These are phyloP conservation scores for Equus quagga DNA, from an alignment of 2,113 vertebrate genomes.

Conservation along the genomic window DNA sequence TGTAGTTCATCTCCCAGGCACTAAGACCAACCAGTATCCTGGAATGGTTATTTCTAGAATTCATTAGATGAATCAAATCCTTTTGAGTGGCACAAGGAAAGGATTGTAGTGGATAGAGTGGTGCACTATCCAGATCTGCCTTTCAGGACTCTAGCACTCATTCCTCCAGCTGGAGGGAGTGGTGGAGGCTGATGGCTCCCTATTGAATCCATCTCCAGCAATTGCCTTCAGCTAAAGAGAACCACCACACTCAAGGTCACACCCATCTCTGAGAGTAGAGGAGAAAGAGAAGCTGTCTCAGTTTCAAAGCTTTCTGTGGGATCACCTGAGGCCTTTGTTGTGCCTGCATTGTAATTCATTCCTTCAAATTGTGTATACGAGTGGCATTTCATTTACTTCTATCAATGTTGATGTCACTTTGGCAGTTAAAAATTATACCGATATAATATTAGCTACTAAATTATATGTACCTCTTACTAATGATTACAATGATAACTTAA, in stretches of 20 bases:
- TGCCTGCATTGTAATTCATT: background rate
- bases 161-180: background rate
- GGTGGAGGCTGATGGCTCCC: too few relatives aligned
- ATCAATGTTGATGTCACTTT: background rate
- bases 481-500: background rate
- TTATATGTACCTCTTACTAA: background rate
- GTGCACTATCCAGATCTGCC: fast-evolving
- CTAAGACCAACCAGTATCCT: background rate
- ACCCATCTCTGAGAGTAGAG: fast-evolving
- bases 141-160: background rate
- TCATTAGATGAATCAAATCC: background rate
- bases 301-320: background rate
- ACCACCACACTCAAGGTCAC: background rate
- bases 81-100: background rate
- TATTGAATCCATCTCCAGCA: background rate
- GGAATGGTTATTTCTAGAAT: background rate
- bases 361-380: background rate
- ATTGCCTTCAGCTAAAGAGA: background rate
- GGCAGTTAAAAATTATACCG: background rate
- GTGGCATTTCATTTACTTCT: background rate
- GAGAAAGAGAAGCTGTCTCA: background rate
- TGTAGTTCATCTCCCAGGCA: background rate
- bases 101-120: background rate
- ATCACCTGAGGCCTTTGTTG: background rate
- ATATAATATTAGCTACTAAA: background rate